Evolutionary conservation across 1,140 invertebrate species (phyloP).

Genomic region (Stenopsyche tienmushanensis): DNA sequence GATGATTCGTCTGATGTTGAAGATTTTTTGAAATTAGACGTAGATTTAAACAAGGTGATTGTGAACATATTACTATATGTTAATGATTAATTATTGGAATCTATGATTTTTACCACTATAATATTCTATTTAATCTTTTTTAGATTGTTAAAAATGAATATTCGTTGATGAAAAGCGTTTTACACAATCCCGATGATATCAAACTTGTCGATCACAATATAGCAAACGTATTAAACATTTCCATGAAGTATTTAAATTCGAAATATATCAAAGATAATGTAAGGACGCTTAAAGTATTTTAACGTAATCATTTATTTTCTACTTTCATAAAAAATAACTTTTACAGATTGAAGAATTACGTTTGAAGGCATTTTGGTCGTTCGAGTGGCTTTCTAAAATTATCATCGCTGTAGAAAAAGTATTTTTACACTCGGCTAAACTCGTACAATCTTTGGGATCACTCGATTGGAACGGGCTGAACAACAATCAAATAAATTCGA

Average conservation of each 20-base stretch:
- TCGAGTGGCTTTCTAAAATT: conserved; percentile 47
- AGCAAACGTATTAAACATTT: background rate
- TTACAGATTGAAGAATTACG: background rate
- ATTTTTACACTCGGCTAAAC: conserved; percentile 41
- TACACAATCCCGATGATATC: too few species aligned
- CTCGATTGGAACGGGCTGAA: conserved; percentile 43
- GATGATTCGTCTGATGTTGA: background rate
- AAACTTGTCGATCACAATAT: background rate
- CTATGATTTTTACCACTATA: too few species aligned
- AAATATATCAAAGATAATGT: conserved; percentile 12
- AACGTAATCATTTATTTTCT: background rate
- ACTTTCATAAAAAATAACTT: background rate
- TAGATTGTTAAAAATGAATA: too few species aligned
- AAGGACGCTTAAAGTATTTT: background rate
- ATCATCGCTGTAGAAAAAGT: conserved; percentile 44
- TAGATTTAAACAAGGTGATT: background rate
- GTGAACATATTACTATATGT: background rate
- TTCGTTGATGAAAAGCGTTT: too few species aligned
- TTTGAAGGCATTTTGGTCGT: conserved; percentile 47
- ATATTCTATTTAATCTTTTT: too few species aligned
- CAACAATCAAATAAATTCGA: conserved; percentile 43
- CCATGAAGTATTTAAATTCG: background rate
- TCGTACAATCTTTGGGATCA: conserved; percentile 44
- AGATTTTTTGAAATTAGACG: background rate
- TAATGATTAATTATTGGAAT: background rate